Conservation (phyloP, 2,797 vertebrate genomes). For the Urocyon cinereoargenteus region DNA sequence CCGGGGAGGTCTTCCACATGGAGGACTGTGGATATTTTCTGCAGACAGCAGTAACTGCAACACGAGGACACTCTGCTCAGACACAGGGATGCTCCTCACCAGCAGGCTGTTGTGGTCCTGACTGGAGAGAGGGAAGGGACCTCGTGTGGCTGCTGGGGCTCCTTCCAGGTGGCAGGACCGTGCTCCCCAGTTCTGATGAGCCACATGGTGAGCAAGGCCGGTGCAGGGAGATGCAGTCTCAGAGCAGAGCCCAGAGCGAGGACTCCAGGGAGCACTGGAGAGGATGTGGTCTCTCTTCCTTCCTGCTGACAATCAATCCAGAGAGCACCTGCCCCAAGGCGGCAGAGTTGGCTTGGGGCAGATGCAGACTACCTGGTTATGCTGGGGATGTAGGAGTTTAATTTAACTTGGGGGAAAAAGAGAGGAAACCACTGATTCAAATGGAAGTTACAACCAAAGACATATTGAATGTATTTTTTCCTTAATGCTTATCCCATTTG, state of each 20-base stretch:
- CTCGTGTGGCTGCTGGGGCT: fast-evolving
- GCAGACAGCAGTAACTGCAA: fast-evolving
- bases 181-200: neutral
- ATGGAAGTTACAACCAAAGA: neutral
- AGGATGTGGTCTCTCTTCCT: neutral
- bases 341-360: neutral
- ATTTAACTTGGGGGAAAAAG: neutral
- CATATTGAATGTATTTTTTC: neutral
- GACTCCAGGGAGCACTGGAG: neutral
- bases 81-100: neutral
- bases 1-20: neutral
- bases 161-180: neutral
- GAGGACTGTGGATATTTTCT: too few species aligned
- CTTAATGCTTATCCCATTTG: neutral
- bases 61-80: neutral
- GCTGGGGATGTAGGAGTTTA: too few species aligned
- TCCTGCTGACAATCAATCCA: neutral
- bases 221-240: fast-evolving
- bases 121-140: neutral
- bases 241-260: fast-evolving
- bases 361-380: neutral
- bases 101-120: neutral
- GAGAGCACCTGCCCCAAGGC: neutral
- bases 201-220: neutral
- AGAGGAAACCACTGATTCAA: neutral